phyloP scores from a whole-genome alignment of 1,140 invertebrate genomes.

The Lasaia peninsularis region DNA sequence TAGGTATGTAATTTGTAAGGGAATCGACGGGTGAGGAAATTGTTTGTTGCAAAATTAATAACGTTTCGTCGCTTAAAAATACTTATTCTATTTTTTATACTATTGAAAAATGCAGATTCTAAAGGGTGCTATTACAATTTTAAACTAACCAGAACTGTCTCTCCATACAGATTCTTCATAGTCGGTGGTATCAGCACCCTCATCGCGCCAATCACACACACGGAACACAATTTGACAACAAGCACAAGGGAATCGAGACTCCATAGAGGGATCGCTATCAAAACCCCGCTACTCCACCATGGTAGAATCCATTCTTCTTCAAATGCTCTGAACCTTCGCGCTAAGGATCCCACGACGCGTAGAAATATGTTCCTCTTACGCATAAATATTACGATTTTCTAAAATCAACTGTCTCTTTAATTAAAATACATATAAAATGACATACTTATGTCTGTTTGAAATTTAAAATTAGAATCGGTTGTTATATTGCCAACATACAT shows the following conservation, averaged over 20 bases:
- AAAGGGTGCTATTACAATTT: too few relatives aligned
- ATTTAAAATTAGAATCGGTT: neutral
- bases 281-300: constrained; percentile 54
- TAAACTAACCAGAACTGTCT: constrained; percentile 52
- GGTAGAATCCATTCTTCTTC: constrained; percentile 61
- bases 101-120: too few relatives aligned
- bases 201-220: constrained; percentile 40
- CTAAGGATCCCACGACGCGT: constrained; percentile 42
- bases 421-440: neutral
- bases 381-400: constrained; percentile 29
- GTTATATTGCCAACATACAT: neutral
- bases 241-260: constrained; percentile 52
- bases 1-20: too few relatives aligned
- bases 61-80: too few relatives aligned
- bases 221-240: constrained; percentile 52
- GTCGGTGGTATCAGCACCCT: constrained; percentile 47
- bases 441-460: neutral
- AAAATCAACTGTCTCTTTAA: neutral
- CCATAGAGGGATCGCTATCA: constrained; percentile 50
- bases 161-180: constrained; percentile 58
- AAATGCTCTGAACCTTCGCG: constrained; percentile 50
- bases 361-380: constrained; percentile 50
- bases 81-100: too few relatives aligned
- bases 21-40: too few relatives aligned
- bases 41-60: too few relatives aligned